Evolutionary conservation across 23 tunicate species (phyloP).

Genomic region (Trididemnum miniatum): DNA sequence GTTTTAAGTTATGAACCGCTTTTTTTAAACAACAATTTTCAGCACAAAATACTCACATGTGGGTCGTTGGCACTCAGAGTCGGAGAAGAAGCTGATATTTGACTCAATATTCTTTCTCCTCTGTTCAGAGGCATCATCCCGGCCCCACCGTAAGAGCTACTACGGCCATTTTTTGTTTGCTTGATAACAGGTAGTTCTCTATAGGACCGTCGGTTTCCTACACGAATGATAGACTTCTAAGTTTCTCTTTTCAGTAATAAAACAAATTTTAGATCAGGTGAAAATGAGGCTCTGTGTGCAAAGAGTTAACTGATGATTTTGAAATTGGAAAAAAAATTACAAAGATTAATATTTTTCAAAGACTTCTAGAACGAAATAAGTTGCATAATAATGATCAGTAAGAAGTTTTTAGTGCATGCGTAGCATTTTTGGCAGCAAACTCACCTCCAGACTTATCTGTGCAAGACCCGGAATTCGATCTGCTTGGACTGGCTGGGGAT

Average conservation of each 20-base stretch:
- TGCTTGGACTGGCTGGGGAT: slow-evolving; percentile 9
- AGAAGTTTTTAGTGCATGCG: too few relatives aligned
- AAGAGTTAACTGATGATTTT: too few relatives aligned
- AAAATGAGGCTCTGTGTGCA: too few relatives aligned
- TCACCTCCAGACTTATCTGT: slow-evolving; percentile 54
- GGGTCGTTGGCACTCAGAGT: slow-evolving; percentile 18
- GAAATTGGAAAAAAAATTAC: too few relatives aligned
- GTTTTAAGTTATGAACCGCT: too few relatives aligned
- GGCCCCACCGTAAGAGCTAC: slow-evolving; percentile 59
- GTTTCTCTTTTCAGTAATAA: too few relatives aligned
- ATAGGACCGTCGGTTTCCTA: slow-evolving; percentile 1
- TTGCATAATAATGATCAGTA: too few relatives aligned
- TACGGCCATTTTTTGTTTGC: slow-evolving; percentile 37
- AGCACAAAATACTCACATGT: slow-evolving; percentile 6
- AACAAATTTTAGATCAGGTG: background rate
- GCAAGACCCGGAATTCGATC: slow-evolving; percentile 69
- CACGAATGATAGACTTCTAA: too few relatives aligned
- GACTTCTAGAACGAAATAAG: too few relatives aligned
- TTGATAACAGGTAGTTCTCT: slow-evolving; percentile 61
- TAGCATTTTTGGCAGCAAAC: too few relatives aligned
- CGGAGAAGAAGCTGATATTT: slow-evolving; percentile 49
- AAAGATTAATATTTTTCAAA: too few relatives aligned
- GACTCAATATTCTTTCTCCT: slow-evolving; percentile 24
- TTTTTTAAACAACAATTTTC: background rate
- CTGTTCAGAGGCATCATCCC: slow-evolving; percentile 21